phyloP scores from a whole-genome alignment of 2,888 invertebrate genomes.

The Kuschelorhynchus macadamiae region DNA sequence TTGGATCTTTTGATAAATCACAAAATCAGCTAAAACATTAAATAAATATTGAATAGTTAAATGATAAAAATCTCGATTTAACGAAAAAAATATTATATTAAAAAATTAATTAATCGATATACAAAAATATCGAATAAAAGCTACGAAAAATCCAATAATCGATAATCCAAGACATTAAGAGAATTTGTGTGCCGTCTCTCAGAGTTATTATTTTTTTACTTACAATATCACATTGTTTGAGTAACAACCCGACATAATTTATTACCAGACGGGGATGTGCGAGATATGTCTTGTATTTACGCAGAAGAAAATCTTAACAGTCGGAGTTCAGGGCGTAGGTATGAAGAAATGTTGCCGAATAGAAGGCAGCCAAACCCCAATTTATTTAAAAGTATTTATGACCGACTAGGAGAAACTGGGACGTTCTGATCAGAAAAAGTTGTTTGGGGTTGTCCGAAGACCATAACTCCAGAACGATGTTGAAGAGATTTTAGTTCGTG shows the following conservation, averaged over 20 bases:
- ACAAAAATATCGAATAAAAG: too few species aligned
- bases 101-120: too few species aligned
- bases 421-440: background rate
- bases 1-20: too few species aligned
- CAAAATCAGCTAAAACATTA: too few species aligned
- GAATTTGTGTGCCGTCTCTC: too few species aligned
- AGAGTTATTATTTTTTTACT: background rate
- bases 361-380: slow-evolving; percentile 4
- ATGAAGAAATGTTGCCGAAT: background rate
- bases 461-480: background rate
- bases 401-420: background rate
- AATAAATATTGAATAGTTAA: too few species aligned
- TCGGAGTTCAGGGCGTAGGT: slow-evolving; percentile 1
- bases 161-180: too few species aligned
- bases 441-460: background rate
- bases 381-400: background rate
- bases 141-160: too few species aligned
- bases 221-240: background rate
- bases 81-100: too few species aligned
- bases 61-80: too few species aligned
- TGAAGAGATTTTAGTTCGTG: slow-evolving; percentile 1
- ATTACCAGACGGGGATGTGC: background rate
- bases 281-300: background rate
- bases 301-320: background rate
- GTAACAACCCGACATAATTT: background rate